Evolutionary conservation across 1,140 invertebrate genomes (phyloP).

Genomic region (Drosophila sp.): DNA sequence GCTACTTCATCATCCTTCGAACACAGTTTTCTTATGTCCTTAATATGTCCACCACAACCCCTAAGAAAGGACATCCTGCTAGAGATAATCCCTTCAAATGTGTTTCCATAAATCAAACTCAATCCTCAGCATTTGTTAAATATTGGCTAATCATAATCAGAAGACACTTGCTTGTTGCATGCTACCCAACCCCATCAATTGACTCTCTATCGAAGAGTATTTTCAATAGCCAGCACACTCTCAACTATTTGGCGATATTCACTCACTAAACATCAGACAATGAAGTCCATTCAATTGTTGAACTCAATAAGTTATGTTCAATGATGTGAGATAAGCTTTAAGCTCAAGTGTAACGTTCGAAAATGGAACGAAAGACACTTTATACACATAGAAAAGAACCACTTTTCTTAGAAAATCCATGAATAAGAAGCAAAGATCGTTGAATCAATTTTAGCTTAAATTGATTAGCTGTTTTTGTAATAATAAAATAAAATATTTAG

Average conservation of each 20-base stretch:
- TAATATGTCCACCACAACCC: background rate
- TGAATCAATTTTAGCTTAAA: too few species aligned
- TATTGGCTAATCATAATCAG: too few species aligned
- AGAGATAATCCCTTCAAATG: background rate
- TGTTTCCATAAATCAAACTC: background rate
- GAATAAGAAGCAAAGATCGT: background rate
- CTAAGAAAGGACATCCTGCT: too few species aligned
- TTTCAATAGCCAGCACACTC: background rate
- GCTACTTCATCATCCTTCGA: too few species aligned
- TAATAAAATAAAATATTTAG: too few species aligned
- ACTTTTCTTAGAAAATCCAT: background rate
- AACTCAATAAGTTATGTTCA: slow-evolving; percentile 12
- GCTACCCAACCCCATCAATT: background rate
- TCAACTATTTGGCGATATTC: slow-evolving; percentile 12
- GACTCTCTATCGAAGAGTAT: background rate
- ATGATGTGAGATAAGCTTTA: slow-evolving; percentile 7
- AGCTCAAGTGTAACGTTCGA: slow-evolving; percentile 4
- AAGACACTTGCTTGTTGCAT: background rate
- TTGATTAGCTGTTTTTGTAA: too few species aligned
- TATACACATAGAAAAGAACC: too few species aligned
- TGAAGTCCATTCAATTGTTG: slow-evolving; percentile 11
- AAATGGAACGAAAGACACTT: background rate
- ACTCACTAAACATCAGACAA: slow-evolving; percentile 10
- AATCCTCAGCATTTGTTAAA: too few species aligned
- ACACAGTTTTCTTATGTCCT: background rate